These are phyloP conservation scores for Mycetomoellerius zeteki DNA, from an alignment of 1,140 invertebrate species.

Conservation along the genomic window DNA sequence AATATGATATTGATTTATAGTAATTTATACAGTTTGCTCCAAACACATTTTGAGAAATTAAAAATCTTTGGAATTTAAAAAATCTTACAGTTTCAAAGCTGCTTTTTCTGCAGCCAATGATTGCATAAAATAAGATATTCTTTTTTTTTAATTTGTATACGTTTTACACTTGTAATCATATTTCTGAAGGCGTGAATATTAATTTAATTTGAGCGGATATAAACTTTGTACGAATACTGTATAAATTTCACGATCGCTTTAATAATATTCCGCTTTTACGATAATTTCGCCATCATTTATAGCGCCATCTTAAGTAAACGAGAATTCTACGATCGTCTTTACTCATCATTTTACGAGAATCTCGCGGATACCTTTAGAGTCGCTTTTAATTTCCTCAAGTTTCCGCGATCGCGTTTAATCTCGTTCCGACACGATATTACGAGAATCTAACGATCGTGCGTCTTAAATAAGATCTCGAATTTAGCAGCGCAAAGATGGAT, in stretches of 20 bases:
- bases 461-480: not conserved
- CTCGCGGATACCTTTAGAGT: not conserved
- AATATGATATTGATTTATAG: too few species aligned
- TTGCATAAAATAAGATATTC: not conserved
- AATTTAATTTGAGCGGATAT: not conserved
- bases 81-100: too few species aligned
- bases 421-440: not conserved
- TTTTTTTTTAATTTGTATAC: too few species aligned
- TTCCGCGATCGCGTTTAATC: conserved; percentile 37
- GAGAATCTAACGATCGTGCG: conserved; percentile 13
- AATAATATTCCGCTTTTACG: conserved; percentile 12
- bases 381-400: conserved; percentile 21
- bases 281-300: conserved; percentile 6
- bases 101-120: too few species aligned
- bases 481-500: not conserved
- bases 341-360: conserved; percentile 39
- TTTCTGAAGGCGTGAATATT: not conserved
- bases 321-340: conserved; percentile 20
- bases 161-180: not conserved
- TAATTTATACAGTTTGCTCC: too few species aligned
- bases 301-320: conserved; percentile 20
- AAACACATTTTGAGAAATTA: too few species aligned
- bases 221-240: not conserved
- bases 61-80: too few species aligned
- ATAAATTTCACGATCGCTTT: conserved; percentile 5